phyloP scores from a whole-genome alignment of 1,140 invertebrate genomes.

The Rhyzopertha dominica region DNA sequence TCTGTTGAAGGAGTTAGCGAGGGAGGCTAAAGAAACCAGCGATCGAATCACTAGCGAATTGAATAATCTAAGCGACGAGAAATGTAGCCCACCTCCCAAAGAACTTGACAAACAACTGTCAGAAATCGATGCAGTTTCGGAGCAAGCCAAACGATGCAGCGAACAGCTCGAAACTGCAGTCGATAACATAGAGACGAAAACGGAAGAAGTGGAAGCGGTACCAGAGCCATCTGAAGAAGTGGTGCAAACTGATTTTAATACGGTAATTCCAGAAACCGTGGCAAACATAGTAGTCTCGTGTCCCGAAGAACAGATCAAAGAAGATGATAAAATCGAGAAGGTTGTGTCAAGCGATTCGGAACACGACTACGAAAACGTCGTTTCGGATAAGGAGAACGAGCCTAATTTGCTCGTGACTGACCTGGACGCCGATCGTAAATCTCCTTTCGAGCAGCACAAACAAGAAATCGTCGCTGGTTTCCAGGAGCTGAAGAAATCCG shows the following conservation, averaged over 20 bases:
- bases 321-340: conserved; percentile 6
- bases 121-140: conserved; percentile 45
- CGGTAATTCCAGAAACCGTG: conserved; percentile 21
- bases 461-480: conserved; percentile 34
- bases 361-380: conserved; percentile 42
- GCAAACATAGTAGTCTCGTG: conserved; percentile 31
- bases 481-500: conserved; percentile 33
- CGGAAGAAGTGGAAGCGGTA: conserved; percentile 21
- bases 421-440: conserved; percentile 11
- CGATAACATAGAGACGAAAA: too few species aligned
- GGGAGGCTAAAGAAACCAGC: conserved; percentile 49
- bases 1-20: conserved; percentile 35
- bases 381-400: conserved; percentile 28
- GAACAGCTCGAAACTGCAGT: conserved; percentile 46
- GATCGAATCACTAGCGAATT: conserved; percentile 52
- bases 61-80: conserved; percentile 46
- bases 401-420: conserved; percentile 10
- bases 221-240: conserved; percentile 25
- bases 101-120: conserved; percentile 20
- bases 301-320: conserved; percentile 13
- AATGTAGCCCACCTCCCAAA: conserved; percentile 28
- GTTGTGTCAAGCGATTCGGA: conserved; percentile 27
- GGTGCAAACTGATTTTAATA: conserved; percentile 31
- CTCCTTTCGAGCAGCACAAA: conserved; percentile 36
- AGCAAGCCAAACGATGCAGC: conserved; percentile 47